Base-by-base conservation (phyloP, 2,113 vertebrate genomes). In the Smithornis capensis region DNA sequence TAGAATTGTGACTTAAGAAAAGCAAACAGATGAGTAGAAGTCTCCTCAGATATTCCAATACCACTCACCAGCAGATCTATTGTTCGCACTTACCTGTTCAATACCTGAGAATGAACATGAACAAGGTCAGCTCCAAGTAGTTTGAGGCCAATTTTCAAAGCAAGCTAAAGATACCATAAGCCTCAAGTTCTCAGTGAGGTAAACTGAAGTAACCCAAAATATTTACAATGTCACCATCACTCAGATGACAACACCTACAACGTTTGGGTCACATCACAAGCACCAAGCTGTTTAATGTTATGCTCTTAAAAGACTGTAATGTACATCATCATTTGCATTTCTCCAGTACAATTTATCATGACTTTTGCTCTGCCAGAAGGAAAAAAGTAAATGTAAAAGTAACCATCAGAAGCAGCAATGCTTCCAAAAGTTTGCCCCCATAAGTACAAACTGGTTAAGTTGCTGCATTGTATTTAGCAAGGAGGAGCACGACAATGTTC, bases 401-500 rank as follows among this genome's bases (percentile, higher is more conserved):
- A 82, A 25, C 17, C 15, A 63, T 11, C 47, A 37, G 10, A 76
- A 90, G 44, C 35, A 77, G 27, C 37, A 78, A 60, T 2, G 15
- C 7, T 38, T 78, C 28, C n/a, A 53, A 3, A 78, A 42, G 28
- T 14, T 25, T 50, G 42, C 2, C 29, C 55, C n/a, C 0, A 0
- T 19, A 50, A 81, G 35, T 31, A 59, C 7, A 31, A 70, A n/a
- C 40, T 31, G 44, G 4, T 64, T 33, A 74, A 63, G 27, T 1
- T 74, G 44, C 29, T 64, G 8, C 47, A 40, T 7, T 9, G 23
- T 53, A 50, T 75, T 89, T 21, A 47, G 33, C 52, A 87, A 71
- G n/a, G 14, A 78, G 4, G 10, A 59, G 2, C 1, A 1, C 12
- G 5, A 8, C 1, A 0, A 24, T 40, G 13, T 33, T 82, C 53